Conservation (phyloP, 2,797 vertebrate species). For the Rhynchotus rufescens region DNA sequence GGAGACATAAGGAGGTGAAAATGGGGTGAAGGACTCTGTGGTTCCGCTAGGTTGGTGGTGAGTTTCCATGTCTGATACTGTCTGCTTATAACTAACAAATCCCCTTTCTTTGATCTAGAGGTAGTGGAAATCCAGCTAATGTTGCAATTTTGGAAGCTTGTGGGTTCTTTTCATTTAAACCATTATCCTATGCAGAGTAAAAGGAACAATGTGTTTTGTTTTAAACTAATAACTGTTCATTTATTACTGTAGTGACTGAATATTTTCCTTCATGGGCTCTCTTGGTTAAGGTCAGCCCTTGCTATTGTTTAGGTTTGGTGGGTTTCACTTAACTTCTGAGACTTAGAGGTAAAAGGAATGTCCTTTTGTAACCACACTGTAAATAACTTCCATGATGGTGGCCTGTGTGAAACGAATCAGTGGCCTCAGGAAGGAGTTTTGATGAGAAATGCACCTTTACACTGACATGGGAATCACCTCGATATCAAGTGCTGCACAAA, state of each 20-base stretch:
- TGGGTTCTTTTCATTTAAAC: slow-evolving; percentile 67
- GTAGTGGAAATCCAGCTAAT: slow-evolving; percentile 58
- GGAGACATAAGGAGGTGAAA: not conserved
- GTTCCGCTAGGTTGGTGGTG: slow-evolving; percentile 23
- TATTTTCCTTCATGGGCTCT: not conserved
- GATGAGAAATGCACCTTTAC: not conserved
- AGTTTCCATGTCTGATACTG: slow-evolving; percentile 32
- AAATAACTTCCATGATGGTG: slow-evolving; percentile 53
- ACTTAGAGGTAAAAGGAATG: slow-evolving; percentile 32
- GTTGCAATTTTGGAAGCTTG: slow-evolving; percentile 47
- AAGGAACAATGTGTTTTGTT: slow-evolving; percentile 71
- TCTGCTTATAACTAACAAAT: slow-evolving; percentile 53
- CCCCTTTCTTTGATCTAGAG: slow-evolving; percentile 68
- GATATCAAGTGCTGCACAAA: accelerated
- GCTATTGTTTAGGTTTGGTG: slow-evolving; percentile 40
- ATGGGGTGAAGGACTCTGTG: not conserved
- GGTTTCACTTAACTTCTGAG: slow-evolving; percentile 48
- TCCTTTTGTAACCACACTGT: slow-evolving; percentile 25
- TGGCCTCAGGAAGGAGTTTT: not conserved
- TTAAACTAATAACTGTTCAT: slow-evolving; percentile 65
- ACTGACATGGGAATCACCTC: not conserved
- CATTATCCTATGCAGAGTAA: slow-evolving; percentile 56
- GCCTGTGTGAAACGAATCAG: slow-evolving; percentile 11
- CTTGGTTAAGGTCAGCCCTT: slow-evolving; percentile 36
- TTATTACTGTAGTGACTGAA: slow-evolving; percentile 24